Evolutionary conservation across 2,797 vertebrate genomes (phyloP).

Genomic region (Melanotaenia nigrans): DNA sequence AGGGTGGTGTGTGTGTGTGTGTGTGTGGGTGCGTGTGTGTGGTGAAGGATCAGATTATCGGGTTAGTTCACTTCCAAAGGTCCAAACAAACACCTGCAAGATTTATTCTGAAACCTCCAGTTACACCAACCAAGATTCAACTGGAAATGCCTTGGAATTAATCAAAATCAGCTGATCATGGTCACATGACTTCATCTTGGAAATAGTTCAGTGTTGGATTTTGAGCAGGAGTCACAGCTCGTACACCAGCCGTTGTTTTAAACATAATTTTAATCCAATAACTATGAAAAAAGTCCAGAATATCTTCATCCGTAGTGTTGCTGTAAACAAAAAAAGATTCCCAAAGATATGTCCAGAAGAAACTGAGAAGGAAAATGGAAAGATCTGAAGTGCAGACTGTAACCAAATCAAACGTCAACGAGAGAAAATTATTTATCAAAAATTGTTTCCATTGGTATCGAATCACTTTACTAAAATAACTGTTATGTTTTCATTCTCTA

Average conservation of each 20-base stretch:
- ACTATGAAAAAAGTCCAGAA: neutral
- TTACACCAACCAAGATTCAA: neutral
- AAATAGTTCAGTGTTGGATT: neutral
- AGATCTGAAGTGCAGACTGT: too few species aligned
- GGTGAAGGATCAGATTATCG: slow-evolving; percentile 25
- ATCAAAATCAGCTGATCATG: slow-evolving; percentile 19
- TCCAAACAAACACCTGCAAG: neutral
- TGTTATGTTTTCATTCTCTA: too few species aligned
- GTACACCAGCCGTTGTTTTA: neutral
- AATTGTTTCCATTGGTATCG: too few species aligned
- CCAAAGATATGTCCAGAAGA: too few species aligned
- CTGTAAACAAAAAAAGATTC: too few species aligned
- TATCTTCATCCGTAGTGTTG: too few species aligned
- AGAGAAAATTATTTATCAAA: too few species aligned
- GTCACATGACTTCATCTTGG: slow-evolving; percentile 16
- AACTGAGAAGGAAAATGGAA: too few species aligned
- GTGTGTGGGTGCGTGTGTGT: neutral
- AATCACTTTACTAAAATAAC: too few species aligned
- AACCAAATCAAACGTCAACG: too few species aligned
- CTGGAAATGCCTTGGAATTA: slow-evolving; percentile 1
- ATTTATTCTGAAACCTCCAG: neutral
- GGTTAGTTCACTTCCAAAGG: neutral
- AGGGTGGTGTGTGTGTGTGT: slow-evolving; percentile 48
- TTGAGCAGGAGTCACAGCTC: neutral
- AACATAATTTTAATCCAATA: neutral